Evolutionary conservation across 2,797 vertebrate genomes (phyloP).

Genomic region (Glyptemys insculpta): DNA sequence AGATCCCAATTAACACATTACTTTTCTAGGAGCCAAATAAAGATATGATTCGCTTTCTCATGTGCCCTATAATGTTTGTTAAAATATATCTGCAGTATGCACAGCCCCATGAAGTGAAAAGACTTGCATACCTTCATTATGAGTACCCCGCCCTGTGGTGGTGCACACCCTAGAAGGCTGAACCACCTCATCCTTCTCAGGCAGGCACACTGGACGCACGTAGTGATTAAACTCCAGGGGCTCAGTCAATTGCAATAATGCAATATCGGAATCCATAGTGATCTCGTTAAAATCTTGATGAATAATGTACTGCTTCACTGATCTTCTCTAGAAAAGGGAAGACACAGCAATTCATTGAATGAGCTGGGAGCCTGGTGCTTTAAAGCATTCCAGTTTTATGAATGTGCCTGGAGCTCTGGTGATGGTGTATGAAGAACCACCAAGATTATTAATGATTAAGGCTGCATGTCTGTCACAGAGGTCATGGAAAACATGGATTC

Average conservation of each 20-base stretch:
- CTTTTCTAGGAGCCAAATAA: neutral
- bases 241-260: conserved; percentile 59
- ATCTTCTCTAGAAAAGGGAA: conserved; percentile 63
- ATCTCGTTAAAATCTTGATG: conserved; percentile 73
- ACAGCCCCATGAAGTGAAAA: neutral
- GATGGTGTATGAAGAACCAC: neutral
- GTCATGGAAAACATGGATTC: no score
- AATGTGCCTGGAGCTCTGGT: neutral
- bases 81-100: neutral
- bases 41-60: neutral
- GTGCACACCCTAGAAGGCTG: conserved; percentile 55
- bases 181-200: conserved; percentile 14
- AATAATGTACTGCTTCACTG: conserved; percentile 56
- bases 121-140: conserved; percentile 38
- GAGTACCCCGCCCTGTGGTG: conserved; percentile 64
- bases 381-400: neutral
- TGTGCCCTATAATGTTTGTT: neutral
- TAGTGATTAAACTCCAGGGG: conserved; percentile 54
- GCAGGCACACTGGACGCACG: conserved; percentile 46
- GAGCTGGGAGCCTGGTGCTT: neutral
- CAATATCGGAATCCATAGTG: conserved; percentile 65
- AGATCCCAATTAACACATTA: neutral
- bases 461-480: neutral
- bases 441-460: neutral
- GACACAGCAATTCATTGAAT: neutral